phyloP scores from a whole-genome alignment of 53 echinoderm and acorn worm species.

The Antedon mediterranea region DNA sequence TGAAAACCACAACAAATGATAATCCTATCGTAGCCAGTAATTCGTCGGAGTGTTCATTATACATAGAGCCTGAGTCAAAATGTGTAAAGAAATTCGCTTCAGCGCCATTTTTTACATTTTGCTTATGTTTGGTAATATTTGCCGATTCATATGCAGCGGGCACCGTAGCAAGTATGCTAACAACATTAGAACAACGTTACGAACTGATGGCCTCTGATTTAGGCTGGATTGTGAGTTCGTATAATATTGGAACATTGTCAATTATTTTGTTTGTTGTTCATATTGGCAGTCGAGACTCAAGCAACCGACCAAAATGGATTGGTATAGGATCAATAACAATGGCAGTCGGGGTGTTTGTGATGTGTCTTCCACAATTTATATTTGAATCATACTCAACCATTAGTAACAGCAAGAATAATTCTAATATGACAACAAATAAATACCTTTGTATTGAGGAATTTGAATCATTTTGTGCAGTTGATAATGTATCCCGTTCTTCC shows the following conservation, averaged over 20 bases:
- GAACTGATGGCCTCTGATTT: constrained; percentile 39
- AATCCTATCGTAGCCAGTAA: too few relatives aligned
- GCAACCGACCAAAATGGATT: constrained; percentile 49
- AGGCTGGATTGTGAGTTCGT: constrained; percentile 42
- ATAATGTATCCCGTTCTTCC: neutral
- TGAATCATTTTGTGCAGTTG: neutral
- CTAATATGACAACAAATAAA: neutral
- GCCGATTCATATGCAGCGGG: constrained; percentile 45
- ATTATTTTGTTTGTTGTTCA: constrained; percentile 44
- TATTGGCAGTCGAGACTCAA: constrained; percentile 33
- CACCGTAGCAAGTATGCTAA: constrained; percentile 44
- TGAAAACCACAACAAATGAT: neutral
- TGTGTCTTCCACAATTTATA: constrained; percentile 42
- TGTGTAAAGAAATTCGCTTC: neutral
- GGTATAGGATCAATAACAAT: constrained; percentile 45
- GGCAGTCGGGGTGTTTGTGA: constrained; percentile 37
- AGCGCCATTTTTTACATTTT: constrained; percentile 17
- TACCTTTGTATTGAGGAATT: neutral
- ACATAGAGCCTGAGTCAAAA: neutral
- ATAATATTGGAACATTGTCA: constrained; percentile 33
- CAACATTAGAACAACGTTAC: constrained; percentile 53
- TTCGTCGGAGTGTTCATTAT: neutral
- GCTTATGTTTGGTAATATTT: constrained; percentile 31
- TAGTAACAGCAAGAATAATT: neutral
- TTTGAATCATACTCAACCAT: constrained; percentile 35